Evolutionary conservation across 1,140 invertebrate species (phyloP).

Genomic region (Pygmarrhopalites habei): DNA sequence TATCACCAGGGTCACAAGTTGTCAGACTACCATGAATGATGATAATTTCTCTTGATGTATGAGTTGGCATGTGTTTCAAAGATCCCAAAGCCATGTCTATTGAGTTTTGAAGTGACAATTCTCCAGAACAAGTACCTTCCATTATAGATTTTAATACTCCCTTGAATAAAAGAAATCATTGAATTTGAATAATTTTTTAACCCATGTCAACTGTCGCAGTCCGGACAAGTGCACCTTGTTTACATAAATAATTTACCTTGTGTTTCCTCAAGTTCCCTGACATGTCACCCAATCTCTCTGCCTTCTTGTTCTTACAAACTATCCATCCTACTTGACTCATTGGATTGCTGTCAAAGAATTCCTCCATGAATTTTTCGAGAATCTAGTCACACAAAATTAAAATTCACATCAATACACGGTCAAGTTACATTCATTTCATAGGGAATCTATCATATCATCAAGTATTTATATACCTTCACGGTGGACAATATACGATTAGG

Average conservation of each 20-base stretch:
- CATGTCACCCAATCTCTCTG: constrained; percentile 83
- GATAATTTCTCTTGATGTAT: constrained; percentile 88
- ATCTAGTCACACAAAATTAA: constrained; percentile 55
- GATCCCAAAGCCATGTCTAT: constrained; percentile 78
- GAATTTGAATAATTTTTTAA: constrained; percentile 26
- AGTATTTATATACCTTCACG: constrained; percentile 61
- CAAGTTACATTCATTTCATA: neutral
- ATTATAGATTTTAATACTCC: no score
- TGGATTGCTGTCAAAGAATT: constrained; percentile 98
- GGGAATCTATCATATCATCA: no score
- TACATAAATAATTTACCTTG: no score
- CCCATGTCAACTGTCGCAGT: constrained; percentile 56
- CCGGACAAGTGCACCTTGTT: no score
- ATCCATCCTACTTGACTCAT: constrained; percentile 94
- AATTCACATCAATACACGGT: constrained; percentile 13
- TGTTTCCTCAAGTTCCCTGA: constrained; percentile 78
- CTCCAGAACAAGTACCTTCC: constrained; percentile 65
- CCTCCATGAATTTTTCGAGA: constrained; percentile 86
- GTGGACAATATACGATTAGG: constrained; percentile 85
- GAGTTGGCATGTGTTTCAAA: constrained; percentile 80
- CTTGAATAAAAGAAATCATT: no score
- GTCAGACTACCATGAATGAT: constrained; percentile 88
- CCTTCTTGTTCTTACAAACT: constrained; percentile 82
- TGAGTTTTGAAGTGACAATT: constrained; percentile 91
- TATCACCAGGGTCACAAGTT: constrained; percentile 92